Evolutionary conservation across 2,888 invertebrate species (phyloP), one percentile per base, ranked within the genome.

Genomic region (Stenodera caucasica): DNA sequence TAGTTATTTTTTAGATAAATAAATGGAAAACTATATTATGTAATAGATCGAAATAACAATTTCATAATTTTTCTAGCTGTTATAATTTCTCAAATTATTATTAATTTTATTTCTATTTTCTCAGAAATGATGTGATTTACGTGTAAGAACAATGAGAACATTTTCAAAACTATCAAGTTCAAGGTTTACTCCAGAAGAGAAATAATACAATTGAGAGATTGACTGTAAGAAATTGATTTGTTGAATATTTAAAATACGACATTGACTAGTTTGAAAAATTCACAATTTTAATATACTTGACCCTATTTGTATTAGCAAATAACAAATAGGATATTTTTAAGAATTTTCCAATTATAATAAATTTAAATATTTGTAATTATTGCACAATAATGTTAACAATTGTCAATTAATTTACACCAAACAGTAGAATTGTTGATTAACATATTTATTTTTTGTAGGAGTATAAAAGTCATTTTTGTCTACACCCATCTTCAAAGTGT

Each of bases 81-180:
- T n/a, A 7, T n/a, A 33, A 33, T 33, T 2, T 2, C 2, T 4
- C 2, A n/a, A 2, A 32, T 32, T 11, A 9, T 32, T 32, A 32
- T 32, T 32, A 40, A 6, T 30, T 6, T 30, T 30, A 5, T 30
- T 30, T 6, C 8, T 30, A 30, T n/a, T 14, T 37, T 37, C 8
- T 14, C 9, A 8, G 6, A 37, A 37, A 12, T 6, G 8, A 14
- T 6, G 9, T 37, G 37, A 37, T 37, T 37, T 15, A 37, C 6
- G 35, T 35, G 15, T 35, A 14, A 14, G 3, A 40, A 40, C 18
- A 40, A 40, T 37, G 15, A 18, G 18, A 18, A 9, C 15, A 40
- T 9, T 40, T 40, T 9, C 40, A 40, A 40, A 40, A 40, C 18
- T 35, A 40, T 40, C 40, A 40, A 40, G 40, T 18, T 40, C 40